Percentiles rank a stretch among this genome's conserved stretches.
These are phyloP conservation scores for Hypomecis atomaria DNA, from an alignment of 2,888 invertebrate species.

Conservation along the genomic window DNA sequence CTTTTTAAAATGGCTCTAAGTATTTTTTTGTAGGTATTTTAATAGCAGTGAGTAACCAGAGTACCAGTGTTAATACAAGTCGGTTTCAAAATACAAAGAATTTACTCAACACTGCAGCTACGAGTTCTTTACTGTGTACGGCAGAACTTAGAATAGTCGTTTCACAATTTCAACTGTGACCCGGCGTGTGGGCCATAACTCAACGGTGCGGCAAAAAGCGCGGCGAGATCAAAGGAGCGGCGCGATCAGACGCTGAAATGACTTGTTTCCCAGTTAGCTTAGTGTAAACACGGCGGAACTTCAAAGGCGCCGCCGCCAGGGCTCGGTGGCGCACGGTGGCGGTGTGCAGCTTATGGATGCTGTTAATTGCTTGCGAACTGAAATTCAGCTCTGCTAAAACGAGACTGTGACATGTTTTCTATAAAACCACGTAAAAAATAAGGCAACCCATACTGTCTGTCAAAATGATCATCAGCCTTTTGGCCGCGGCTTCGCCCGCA, in stretches of 20 bases:
- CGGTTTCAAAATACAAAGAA: too few species aligned
- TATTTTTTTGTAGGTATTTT: too few species aligned
- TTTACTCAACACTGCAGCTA: too few species aligned
- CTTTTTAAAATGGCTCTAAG: too few species aligned
- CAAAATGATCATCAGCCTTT: too few species aligned
- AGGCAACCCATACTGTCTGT: too few species aligned
- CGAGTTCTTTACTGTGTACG: too few species aligned
- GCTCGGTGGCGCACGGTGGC: slow-evolving; percentile 16
- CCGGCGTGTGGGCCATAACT: slow-evolving; percentile 36
- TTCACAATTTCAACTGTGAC: slow-evolving; percentile 37
- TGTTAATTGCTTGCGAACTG: slow-evolving; percentile 11
- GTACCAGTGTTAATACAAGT: too few species aligned
- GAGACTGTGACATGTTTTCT: too few species aligned
- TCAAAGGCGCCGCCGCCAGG: slow-evolving; percentile 72
- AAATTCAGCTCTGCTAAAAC: background rate
- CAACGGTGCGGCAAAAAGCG: slow-evolving; percentile 62
- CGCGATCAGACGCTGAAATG: slow-evolving; percentile 71
- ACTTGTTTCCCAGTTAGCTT: slow-evolving; percentile 82
- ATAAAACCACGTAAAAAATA: background rate
- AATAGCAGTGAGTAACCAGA: too few species aligned
- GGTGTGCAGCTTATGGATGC: slow-evolving; percentile 1
- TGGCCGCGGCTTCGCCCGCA: background rate
- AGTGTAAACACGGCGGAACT: slow-evolving; percentile 80
- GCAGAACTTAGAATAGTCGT: slow-evolving; percentile 3
- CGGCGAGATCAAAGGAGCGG: slow-evolving; percentile 77